Base-by-base conservation (phyloP, 1,140 invertebrate species). In the Conus betulinus region DNA sequence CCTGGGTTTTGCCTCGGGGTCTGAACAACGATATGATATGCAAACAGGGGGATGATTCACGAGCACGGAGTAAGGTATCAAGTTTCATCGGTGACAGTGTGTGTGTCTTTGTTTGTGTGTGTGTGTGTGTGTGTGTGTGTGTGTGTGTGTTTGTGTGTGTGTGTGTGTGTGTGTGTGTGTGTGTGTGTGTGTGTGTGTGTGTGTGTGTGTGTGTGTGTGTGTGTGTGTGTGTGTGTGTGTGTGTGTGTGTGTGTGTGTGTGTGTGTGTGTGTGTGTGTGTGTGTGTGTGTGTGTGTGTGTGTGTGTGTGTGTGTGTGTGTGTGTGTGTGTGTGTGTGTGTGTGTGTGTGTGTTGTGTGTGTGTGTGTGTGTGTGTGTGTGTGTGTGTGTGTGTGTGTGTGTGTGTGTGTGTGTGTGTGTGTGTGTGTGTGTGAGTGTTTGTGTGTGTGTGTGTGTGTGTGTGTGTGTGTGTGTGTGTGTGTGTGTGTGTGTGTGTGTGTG, bases 211-310 rank as follows among this genome's bases (percentile, higher is more conserved):
- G 67, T 71, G 67, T 71, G 27, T 39, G 27, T 39, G 27, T 39
- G 13, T 39, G 52, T 81, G 52, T 39, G 78, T 39, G 52, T 81
- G 23, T 81, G 27, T 51, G 27, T 39, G 52, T 53, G 27, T 51
- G 27, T 51, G 52, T 11, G 52, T 81, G 78, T 51, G 78, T 81
- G 27, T 53, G 52, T 53, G 52, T 17, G 6, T 17, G 52, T 11
- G 10, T 51, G 27, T 10, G 25, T 81, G 11, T 53, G 27, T 20
- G 25, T 25, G 25, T 39, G 78, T n/a, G 25, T 11, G 15, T 81
- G n/a, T 11, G 78, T 81, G 78, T 51, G 78, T 53, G 23, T 39
- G 78, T 81, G 78, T 81, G 78, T 81, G 78, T 53, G 78, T 81
- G 52, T 51, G 27, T 11, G 20, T 53, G 52, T 8, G 25, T 53